phyloP scores from a whole-genome alignment of 2,888 invertebrate species.

The Ethmia dodecea region DNA sequence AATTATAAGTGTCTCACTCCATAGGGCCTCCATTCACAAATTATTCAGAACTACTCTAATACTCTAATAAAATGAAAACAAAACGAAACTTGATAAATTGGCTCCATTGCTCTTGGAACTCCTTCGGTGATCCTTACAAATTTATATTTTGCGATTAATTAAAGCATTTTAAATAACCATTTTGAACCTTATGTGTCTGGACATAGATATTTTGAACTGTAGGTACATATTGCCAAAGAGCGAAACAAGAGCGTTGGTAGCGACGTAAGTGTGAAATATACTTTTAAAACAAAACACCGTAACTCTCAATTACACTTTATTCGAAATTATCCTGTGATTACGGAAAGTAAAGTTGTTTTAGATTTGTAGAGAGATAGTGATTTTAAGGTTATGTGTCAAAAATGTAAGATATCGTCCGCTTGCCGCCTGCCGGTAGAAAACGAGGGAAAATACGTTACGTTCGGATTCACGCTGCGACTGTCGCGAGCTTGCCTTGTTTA shows the following conservation, averaged over 20 bases:
- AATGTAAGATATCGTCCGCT: conserved; percentile 41
- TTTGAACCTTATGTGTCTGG: conserved; percentile 20
- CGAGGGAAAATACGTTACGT: conserved; percentile 53
- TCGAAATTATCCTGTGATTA: conserved; percentile 21
- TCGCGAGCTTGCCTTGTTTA: conserved; percentile 43
- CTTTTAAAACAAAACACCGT: conserved; percentile 24
- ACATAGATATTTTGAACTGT: conserved; percentile 11
- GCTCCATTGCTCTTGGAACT: conserved; percentile 40
- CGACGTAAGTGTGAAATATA: conserved; percentile 32
- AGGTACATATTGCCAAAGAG: conserved; percentile 5
- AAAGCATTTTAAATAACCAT: conserved; percentile 12
- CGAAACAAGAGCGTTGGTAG: background rate
- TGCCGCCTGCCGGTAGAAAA: conserved; percentile 48
- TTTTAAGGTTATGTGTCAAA: conserved; percentile 50
- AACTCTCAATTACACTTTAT: conserved; percentile 6
- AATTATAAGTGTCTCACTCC: conserved; percentile 41
- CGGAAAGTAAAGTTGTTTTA: conserved; percentile 18
- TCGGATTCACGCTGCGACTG: conserved; percentile 60
- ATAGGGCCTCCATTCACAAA: conserved; percentile 59
- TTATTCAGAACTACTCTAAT: conserved; percentile 59
- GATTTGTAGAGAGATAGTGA: conserved; percentile 13
- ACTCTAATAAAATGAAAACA: no score
- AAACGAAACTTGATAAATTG: conserved; percentile 53
- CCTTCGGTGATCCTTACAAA: conserved; percentile 26
- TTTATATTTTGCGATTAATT: conserved; percentile 15